Base-by-base conservation (phyloP, 2,888 invertebrate species). In the Elmis aenea region DNA sequence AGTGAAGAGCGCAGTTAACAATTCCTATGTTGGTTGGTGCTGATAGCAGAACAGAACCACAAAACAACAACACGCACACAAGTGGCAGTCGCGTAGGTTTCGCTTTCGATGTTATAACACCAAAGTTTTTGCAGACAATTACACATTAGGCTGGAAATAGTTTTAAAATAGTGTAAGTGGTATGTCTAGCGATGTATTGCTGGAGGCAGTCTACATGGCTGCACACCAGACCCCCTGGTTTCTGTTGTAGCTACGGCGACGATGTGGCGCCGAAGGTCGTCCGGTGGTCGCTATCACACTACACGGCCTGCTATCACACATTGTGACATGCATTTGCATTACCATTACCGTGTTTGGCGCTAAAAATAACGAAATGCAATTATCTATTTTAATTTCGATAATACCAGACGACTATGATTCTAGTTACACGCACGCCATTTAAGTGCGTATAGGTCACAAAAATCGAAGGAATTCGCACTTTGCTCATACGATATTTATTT, bases 261-360 rank as follows among this genome's bases (percentile, higher is more conserved):
- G 42, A 31, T 42, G 42, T 45, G 47, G 50, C 48, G 46, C 45
- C 49, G 46, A 52, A 51, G 52, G 52, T 45, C 52, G 46, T 42
- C 50, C 46, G 32, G 43, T 50, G 46, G 45, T 41, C 31, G 35
- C 48, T 45, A 45, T 45, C 42, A 39, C 33, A 32, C 34, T 40
- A 40, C 34, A 40, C 22, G 31, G 35, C 31, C 35, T 35, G 9
- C 32, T 37, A 41, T 41, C 41, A 33, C 41, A 37, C 16, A 28
- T 29, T 37, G 42, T 46, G 46, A 48, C 46, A 48, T 42, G 46
- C 39, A 48, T 48, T 46, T 48, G 46, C 48, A 48, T 46, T 46
- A 33, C 42, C 45, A 44, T 44, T 48, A 42, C 33, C n/a, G n/a
- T n/a, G n/a, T n/a, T n/a, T n/a, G n/a, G 18, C 8, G 5, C 18